Conservation (phyloP, 2,888 invertebrate species). For the Brenthis ino region DNA sequence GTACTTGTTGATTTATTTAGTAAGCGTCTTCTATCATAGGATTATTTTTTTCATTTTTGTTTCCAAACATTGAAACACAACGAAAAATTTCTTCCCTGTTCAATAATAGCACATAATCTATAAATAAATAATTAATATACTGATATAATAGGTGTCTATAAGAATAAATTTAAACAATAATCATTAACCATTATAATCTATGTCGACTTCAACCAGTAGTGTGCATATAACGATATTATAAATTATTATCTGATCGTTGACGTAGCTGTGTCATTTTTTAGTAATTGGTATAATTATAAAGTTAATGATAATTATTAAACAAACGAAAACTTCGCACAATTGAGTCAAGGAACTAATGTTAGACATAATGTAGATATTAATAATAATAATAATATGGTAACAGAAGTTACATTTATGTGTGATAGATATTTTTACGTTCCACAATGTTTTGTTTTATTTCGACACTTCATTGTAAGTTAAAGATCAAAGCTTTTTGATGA, state of each 20-base stretch:
- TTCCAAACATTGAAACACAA: constrained; percentile 62
- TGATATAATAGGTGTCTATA: constrained; percentile 78
- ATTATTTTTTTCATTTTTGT: constrained; percentile 40
- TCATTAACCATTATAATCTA: constrained; percentile 54
- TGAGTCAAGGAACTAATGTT: constrained; percentile 74
- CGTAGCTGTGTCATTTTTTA: constrained; percentile 71
- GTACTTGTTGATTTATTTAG: constrained; percentile 76
- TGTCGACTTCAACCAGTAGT: constrained; percentile 62
- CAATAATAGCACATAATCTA: constrained; percentile 56
- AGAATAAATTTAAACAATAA: constrained; percentile 54
- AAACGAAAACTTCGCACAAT: constrained; percentile 79
- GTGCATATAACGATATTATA: constrained; percentile 52
- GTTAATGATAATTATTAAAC: constrained; percentile 60
- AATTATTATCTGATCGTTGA: constrained; percentile 60
- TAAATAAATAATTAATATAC: constrained; percentile 55
- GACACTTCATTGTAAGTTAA: neutral
- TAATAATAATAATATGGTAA: constrained; percentile 61
- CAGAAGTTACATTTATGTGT: constrained; percentile 53
- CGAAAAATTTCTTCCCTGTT: constrained; percentile 59
- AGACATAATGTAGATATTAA: constrained; percentile 60
- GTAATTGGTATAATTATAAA: constrained; percentile 54
- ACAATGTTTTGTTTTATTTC: constrained; percentile 37
- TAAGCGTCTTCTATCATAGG: constrained; percentile 69
- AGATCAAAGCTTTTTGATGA: neutral
- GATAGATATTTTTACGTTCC: constrained; percentile 47